Conservation (phyloP, 1,140 invertebrate genomes). For the Drosophila repleta region DNA sequence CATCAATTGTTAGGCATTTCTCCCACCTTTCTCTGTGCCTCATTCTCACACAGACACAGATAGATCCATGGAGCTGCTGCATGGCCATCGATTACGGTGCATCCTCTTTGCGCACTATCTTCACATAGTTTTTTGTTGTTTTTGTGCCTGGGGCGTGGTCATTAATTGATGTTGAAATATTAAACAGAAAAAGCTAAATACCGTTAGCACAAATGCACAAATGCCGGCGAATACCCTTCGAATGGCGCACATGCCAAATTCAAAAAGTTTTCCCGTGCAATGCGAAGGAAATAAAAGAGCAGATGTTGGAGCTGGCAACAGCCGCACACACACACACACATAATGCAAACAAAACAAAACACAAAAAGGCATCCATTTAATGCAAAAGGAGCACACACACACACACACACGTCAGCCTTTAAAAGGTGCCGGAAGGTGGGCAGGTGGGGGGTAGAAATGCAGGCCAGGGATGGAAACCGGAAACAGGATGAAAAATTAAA, state of each 20-base stretch:
- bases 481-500: slow-evolving; percentile 31
- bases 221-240: slow-evolving; percentile 4
- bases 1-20: too few relatives aligned
- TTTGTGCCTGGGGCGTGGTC: not conserved
- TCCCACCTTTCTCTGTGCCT: too few relatives aligned
- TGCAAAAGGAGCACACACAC: slow-evolving; percentile 6
- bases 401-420: slow-evolving; percentile 7
- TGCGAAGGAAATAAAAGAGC: not conserved
- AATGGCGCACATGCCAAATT: slow-evolving; percentile 14
- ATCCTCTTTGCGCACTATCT: too few relatives aligned
- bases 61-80: too few relatives aligned
- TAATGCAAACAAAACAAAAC: slow-evolving; percentile 2
- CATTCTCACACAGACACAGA: too few relatives aligned
- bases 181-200: slow-evolving; percentile 25
- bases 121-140: not conserved
- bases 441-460: not conserved
- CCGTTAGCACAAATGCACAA: slow-evolving; percentile 24
- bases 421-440: slow-evolving; percentile 4
- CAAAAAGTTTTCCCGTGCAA: slow-evolving; percentile 12
- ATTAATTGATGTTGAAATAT: slow-evolving; percentile 36
- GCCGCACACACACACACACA: not conserved
- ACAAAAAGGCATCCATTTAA: slow-evolving; percentile 1
- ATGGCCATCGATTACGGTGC: too few relatives aligned
- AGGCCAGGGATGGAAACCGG: slow-evolving; percentile 10
- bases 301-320: slow-evolving; percentile 13